Base-by-base conservation (phyloP, 2,888 invertebrate species). In the Heliconius ismenius region DNA sequence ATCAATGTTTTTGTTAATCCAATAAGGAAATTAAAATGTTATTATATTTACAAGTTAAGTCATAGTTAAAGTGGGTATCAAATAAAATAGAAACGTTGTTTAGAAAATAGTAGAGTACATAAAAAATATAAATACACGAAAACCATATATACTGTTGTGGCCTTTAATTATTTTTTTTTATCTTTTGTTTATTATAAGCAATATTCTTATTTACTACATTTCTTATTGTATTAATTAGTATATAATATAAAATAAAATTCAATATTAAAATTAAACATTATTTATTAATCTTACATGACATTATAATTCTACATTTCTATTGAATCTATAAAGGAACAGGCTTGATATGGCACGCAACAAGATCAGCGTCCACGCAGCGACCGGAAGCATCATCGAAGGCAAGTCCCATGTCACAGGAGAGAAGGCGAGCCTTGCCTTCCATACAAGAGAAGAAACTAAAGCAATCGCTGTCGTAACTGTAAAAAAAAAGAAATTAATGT, bases 371-470 rank as follows among this genome's bases (percentile, higher is more conserved):
- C 26, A 85, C 82, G 79, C 91, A 90, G 28, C 81, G 84, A 18
- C 86, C 87, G 3, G 81, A 76, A 28, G 54, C 77, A 24, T 83
- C 62, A 78, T 91, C 88, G 83, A 92, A 91, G 13, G 88, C 89
- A 21, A 85, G 84, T 3, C 91, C 91, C 2, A 82, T 68, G 79
- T 92, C 91, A 70, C 92, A 91, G 69, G 85, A 85, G 32, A 92
- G 84, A 21, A 91, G 83, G 9, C 90, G 87, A 0, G 88, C 86
- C 10, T 79, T 83, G 1, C 90, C 90, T 3, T 78, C 75, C 67
- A 86, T 81, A 79, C 92, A 91, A 0, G 90, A 86, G 86, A 84
- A 90, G 87, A 91, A 92, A 76, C 85, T 85, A 83, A 81, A 86
- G 84, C 91, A 91, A 77, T 87, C 86, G 15, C 81, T 84, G 32